Evolutionary conservation across 2,888 invertebrate genomes (phyloP).

Genomic region (Flexamia atlantica): DNA sequence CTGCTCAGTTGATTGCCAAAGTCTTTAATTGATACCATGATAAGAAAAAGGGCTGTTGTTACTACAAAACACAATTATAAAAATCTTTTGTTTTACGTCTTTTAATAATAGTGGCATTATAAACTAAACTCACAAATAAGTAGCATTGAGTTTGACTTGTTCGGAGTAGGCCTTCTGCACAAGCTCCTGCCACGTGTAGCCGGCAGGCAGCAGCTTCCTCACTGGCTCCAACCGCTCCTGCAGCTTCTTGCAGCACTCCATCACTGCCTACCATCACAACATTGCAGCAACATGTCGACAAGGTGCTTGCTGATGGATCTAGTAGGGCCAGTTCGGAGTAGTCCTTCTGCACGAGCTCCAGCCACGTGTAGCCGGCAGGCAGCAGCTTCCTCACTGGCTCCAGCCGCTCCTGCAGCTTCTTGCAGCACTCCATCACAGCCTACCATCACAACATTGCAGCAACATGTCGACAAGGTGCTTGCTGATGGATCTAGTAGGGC

Average conservation of each 20-base stretch:
- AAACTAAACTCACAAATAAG: slow-evolving; percentile 72
- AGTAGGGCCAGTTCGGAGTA: slow-evolving; percentile 78
- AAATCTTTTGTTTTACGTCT: no score
- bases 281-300: slow-evolving; percentile 75
- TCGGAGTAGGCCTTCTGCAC: slow-evolving; percentile 75
- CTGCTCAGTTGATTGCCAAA: no score
- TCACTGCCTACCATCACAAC: slow-evolving; percentile 75
- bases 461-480: no score
- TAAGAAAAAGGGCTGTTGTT: no score
- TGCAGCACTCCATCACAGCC: slow-evolving; percentile 82
- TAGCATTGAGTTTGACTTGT: slow-evolving; percentile 80
- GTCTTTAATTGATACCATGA: no score
- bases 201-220: slow-evolving; percentile 73
- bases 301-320: slow-evolving; percentile 75
- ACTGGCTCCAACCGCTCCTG: slow-evolving; percentile 77
- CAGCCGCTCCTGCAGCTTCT: slow-evolving; percentile 79
- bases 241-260: slow-evolving; percentile 82
- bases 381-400: slow-evolving; percentile 73
- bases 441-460: slow-evolving; percentile 69
- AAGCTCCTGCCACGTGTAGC: slow-evolving; percentile 74
- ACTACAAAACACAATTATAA: no score
- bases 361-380: slow-evolving; percentile 75
- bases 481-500: slow-evolving; percentile 81
- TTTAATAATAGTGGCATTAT: no score
- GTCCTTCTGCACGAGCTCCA: slow-evolving; percentile 74